phyloP scores from a whole-genome alignment of 2,113 vertebrate genomes.

The Polypterus bichir region DNA sequence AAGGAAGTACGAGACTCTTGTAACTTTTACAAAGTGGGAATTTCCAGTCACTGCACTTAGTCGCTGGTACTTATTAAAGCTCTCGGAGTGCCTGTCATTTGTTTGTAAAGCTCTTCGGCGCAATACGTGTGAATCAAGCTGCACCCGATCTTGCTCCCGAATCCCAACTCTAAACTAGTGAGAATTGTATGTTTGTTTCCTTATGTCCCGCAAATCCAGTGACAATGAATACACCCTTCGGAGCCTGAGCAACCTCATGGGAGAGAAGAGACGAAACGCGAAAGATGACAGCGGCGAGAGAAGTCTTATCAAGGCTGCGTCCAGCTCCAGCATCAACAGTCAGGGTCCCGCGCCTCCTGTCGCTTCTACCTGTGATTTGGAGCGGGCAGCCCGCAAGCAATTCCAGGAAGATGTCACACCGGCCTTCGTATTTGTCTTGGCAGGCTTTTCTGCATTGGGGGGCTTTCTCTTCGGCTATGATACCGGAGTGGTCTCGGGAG shows the following conservation, averaged over 20 bases:
- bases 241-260: conserved; percentile 81
- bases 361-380: conserved; percentile 52
- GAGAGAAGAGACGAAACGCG: conserved; percentile 67
- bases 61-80: too few species aligned
- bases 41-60: too few species aligned
- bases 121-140: too few species aligned
- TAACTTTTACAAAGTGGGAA: too few species aligned
- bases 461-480: conserved; percentile 94
- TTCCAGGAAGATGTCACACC: conserved; percentile 77
- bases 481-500: conserved; percentile 90
- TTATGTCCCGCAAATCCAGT: conserved; percentile 80
- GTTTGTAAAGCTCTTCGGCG: too few species aligned
- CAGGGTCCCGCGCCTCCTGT: conserved; percentile 47
- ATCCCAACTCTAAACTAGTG: too few species aligned
- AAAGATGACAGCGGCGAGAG: conserved; percentile 64
- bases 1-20: too few species aligned
- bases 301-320: conserved; percentile 63
- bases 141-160: too few species aligned
- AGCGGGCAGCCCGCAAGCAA: conserved; percentile 81
- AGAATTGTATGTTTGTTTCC: conserved; percentile 27
- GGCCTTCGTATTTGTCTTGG: conserved; percentile 57
- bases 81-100: too few species aligned
- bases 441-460: conserved; percentile 76
- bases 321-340: conserved; percentile 63
- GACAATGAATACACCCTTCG: conserved; percentile 85